These are phyloP conservation scores for Apeltes quadracus DNA, from an alignment of 2,113 vertebrate species.

Conservation along the genomic window DNA sequence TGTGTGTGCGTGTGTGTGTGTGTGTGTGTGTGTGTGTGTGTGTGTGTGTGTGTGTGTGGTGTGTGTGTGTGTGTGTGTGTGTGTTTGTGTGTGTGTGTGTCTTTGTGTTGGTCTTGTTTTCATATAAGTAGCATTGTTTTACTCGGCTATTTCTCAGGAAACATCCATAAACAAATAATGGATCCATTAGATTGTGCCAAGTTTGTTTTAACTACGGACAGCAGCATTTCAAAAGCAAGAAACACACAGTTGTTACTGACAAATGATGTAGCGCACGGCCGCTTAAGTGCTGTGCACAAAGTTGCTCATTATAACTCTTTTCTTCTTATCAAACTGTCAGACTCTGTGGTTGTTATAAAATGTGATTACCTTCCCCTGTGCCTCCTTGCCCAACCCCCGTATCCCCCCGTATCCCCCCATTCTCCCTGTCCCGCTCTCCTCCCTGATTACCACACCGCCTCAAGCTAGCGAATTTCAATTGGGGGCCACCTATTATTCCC, in stretches of 20 bases:
- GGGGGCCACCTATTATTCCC: conserved; percentile 76
- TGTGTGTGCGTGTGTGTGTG: too few species aligned
- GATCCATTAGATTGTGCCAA: conserved; percentile 58
- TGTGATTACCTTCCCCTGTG: conserved; percentile 62
- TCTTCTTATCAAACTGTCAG: conserved; percentile 74
- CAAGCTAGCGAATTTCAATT: conserved; percentile 79
- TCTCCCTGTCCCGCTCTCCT: conserved; percentile 65
- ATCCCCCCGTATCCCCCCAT: conserved; percentile 34
- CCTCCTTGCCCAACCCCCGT: background rate
- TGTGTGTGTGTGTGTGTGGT: too few species aligned
- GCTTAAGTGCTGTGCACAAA: conserved; percentile 74
- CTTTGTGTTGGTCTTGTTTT: conserved; percentile 52
- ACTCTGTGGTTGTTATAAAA: conserved; percentile 68
- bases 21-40: conserved; percentile 32
- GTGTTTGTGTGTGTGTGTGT: too few species aligned
- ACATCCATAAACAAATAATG: conserved; percentile 58
- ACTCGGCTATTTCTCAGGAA: conserved; percentile 52
- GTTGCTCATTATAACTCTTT: conserved; percentile 78
- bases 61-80: conserved; percentile 4
- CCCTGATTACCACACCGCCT: conserved; percentile 79
- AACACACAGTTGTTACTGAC: conserved; percentile 63
- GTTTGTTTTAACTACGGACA: conserved; percentile 63
- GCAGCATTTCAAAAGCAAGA: conserved; percentile 54
- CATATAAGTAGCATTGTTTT: conserved; percentile 68
- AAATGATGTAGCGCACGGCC: conserved; percentile 71